Evolutionary conservation across 2,888 invertebrate genomes (phyloP).

Genomic region (Molanna angustata): DNA sequence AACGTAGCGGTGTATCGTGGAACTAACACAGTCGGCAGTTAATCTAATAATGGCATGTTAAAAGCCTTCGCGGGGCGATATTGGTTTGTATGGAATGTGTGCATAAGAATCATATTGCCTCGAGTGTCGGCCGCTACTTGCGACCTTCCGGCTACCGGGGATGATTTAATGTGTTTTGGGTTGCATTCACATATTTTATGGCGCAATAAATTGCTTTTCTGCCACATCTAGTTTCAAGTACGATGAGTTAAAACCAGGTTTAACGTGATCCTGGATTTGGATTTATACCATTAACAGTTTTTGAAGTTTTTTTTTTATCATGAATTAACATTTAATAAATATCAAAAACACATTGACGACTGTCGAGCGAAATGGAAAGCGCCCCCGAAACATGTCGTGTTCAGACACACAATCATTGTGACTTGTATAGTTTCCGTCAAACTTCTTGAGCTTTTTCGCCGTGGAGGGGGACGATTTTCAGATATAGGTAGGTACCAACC

Average conservation of each 20-base stretch:
- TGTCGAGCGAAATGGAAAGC: too few relatives aligned
- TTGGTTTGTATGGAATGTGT: constrained; percentile 39
- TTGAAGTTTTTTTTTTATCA: too few relatives aligned
- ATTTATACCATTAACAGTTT: too few relatives aligned
- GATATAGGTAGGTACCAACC: too few relatives aligned
- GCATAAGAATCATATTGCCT: constrained; percentile 42
- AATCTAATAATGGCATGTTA: constrained; percentile 29
- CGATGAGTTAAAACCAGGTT: constrained; percentile 32
- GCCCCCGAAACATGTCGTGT: too few relatives aligned
- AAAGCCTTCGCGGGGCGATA: constrained; percentile 28
- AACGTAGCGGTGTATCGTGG: constrained; percentile 25
- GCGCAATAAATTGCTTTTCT: constrained; percentile 40
- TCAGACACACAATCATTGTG: too few relatives aligned
- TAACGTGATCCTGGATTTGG: constrained; percentile 22
- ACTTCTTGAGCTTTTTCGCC: too few relatives aligned
- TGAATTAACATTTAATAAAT: too few relatives aligned
- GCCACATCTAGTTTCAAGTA: constrained; percentile 37
- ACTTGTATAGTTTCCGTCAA: too few relatives aligned
- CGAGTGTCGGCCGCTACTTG: constrained; percentile 37
- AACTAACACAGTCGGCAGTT: constrained; percentile 25
- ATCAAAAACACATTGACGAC: too few relatives aligned
- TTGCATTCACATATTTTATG: constrained; percentile 39
- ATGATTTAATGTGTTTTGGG: constrained; percentile 39
- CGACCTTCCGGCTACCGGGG: constrained; percentile 33
- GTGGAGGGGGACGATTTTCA: too few relatives aligned